Conservation (phyloP, 2,888 invertebrate genomes). For the Melangyna quadrimaculata region DNA sequence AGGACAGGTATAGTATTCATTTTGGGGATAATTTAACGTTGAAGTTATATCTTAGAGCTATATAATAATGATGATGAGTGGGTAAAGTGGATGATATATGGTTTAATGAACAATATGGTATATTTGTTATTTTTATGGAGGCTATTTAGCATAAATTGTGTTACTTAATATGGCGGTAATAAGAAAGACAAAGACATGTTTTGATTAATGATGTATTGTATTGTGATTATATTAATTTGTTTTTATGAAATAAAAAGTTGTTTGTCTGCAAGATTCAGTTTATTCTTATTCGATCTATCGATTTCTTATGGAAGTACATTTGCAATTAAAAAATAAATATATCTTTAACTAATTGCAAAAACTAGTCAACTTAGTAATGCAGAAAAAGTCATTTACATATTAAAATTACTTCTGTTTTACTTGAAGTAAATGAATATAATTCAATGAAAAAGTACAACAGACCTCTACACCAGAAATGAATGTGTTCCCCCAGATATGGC, state of each 20-base stretch:
- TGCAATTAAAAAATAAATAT: no score
- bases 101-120: slow-evolving; percentile 47
- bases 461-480: no score
- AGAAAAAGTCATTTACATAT: no score
- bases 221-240: not conserved
- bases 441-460: no score
- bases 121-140: slow-evolving; percentile 40
- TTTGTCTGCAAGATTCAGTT: not conserved
- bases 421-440: no score
- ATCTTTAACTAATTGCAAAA: no score
- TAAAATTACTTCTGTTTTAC: no score
- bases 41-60: slow-evolving; percentile 28
- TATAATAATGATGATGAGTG: slow-evolving; percentile 51
- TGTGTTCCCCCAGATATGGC: no score
- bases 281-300: not conserved
- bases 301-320: not conserved
- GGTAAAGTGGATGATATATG: slow-evolving; percentile 58
- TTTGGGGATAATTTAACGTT: slow-evolving; percentile 53
- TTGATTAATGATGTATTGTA: slow-evolving; percentile 12
- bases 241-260: not conserved
- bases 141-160: slow-evolving; percentile 31
- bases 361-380: no score
- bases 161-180: slow-evolving; percentile 57
- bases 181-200: not conserved
- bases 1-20: slow-evolving; percentile 59